Conservation (phyloP, 2,797 vertebrate species). For the Phoebastria nigripes region DNA sequence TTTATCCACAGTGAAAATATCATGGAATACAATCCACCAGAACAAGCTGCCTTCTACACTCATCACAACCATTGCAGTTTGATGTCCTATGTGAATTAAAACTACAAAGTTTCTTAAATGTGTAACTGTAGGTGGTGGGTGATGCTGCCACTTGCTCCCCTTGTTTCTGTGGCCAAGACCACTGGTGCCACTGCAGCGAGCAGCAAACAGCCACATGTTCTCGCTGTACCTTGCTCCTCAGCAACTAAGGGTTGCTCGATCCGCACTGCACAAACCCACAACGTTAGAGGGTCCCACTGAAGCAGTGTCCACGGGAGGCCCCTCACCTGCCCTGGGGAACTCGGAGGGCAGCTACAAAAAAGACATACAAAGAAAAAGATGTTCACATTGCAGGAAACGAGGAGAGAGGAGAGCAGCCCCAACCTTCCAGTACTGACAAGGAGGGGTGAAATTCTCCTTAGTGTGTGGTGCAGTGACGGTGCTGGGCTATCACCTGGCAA, state of each 20-base stretch:
- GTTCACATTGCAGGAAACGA: neutral
- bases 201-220: neutral
- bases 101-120: neutral
- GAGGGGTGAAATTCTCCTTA: neutral
- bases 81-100: neutral
- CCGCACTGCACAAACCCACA: neutral
- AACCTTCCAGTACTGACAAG: fast-evolving
- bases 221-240: neutral
- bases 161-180: neutral
- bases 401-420: neutral
- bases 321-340: neutral
- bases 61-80: neutral
- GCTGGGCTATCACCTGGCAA: neutral
- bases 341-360: neutral
- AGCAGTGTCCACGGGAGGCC: fast-evolving
- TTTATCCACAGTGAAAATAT: neutral
- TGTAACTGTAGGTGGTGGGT: neutral
- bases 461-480: neutral
- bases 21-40: fast-evolving
- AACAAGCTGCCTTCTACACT: neutral
- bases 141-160: neutral
- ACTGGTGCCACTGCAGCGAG: neutral
- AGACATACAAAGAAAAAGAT: fast-evolving
- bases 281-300: neutral
- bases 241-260: neutral